Evolutionary conservation across 2,113 vertebrate genomes (phyloP), one percentile per base, ranked within the genome.

Genomic region (Phaethon lepturus): DNA sequence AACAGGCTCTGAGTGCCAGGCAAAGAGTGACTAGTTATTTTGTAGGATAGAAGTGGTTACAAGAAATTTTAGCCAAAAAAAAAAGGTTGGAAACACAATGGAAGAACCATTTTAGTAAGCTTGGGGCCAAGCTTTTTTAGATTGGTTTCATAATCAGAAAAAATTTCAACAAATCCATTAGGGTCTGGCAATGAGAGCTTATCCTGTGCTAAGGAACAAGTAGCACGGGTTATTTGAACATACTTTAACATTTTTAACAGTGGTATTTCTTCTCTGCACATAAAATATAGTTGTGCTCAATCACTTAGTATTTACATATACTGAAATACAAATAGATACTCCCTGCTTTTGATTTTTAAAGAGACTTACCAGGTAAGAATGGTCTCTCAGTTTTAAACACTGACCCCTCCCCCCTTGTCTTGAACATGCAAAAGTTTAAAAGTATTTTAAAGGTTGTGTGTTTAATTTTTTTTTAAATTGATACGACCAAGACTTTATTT

Each of bases 361-460:
- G 28, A 75, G 11, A 44, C 14, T 59, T 67, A 44, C 2, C 6
- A 78, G 15, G 6, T 35, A 88, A 72, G 53, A 85, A 76, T 11
- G 3, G 8, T 14, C 2, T 44, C 42, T 38, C 68, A n/a, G 7
- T 25, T 47, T 68, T 33, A 71, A 58, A 53, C 3, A 55, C 26
- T 25, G 9, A 29, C 9, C 9, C 18, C 13, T 5, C 11, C 3
- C 2, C 0, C 16, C n/a, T 53, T 26, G 7, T 31, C 47, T 35
- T 64, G 6, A 64, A 42, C 9, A 64, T 17, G 38, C 8, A 4
- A 7, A 47, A 55, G 24, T 59, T 66, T 25, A 7, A 6, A 66
- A 58, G 11, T 38, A 49, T 28, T 88, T 75, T 59, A 31, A 92
- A 82, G 1, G 7, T 16, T 78, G 20, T 8, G 2, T 56, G 9